These are phyloP conservation scores for Drosophila tripunctata DNA, from an alignment of 2,888 invertebrate species.

Conservation along the genomic window DNA sequence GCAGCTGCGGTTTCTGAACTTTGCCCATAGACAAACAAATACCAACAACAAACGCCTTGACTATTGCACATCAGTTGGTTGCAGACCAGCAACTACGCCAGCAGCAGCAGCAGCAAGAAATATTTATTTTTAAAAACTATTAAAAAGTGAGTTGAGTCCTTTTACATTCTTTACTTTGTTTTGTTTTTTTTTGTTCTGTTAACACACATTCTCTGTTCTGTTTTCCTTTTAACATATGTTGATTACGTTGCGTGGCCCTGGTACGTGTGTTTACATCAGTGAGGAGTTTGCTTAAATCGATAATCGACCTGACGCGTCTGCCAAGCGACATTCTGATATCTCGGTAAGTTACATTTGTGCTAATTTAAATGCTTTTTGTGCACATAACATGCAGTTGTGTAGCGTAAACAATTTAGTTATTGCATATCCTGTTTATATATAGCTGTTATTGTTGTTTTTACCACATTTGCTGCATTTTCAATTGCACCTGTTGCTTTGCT, in stretches of 20 bases:
- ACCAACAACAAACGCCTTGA: conserved; percentile 1
- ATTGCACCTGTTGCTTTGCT: no score
- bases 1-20: conserved; percentile 28
- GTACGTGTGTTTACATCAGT: conserved; percentile 25
- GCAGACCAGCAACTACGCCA: conserved; percentile 33
- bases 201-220: neutral
- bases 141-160: conserved; percentile 32
- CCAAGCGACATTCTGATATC: conserved; percentile 41
- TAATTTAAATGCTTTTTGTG: neutral
- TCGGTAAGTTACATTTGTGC: conserved; percentile 60
- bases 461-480: no score
- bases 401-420: neutral
- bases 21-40: conserved; percentile 20
- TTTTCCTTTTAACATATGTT: conserved; percentile 12
- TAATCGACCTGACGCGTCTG: conserved; percentile 53
- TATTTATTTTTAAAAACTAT: neutral
- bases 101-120: conserved; percentile 1
- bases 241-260: conserved; percentile 17
- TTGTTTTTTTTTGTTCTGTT: neutral
- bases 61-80: conserved; percentile 13
- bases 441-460: no score
- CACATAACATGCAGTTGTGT: no score
- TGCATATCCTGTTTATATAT: no score
- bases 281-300: conserved; percentile 71
- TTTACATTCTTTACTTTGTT: conserved; percentile 18